These are phyloP conservation scores for Orthosia gothica DNA, from an alignment of 2,888 invertebrate species.

Conservation along the genomic window DNA sequence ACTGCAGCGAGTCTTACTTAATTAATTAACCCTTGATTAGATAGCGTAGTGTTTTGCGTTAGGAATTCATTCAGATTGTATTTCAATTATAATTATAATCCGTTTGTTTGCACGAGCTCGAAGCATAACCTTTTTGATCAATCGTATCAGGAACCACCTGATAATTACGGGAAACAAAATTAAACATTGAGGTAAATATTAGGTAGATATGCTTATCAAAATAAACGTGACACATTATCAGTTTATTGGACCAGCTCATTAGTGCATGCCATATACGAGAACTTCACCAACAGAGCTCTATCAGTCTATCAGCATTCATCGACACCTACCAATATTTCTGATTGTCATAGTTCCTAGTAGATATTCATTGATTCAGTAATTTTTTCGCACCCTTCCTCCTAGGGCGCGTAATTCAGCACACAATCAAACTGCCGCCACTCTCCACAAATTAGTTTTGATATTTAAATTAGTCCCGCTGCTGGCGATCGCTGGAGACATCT, in stretches of 20 bases:
- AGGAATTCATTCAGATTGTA: conserved; percentile 20
- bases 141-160: too few relatives aligned
- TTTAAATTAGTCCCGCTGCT: conserved; percentile 86
- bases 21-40: conserved; percentile 53
- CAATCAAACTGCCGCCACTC: conserved; percentile 87
- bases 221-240: background rate
- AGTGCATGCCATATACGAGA: background rate
- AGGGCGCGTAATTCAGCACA: conserved; percentile 79
- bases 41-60: conserved; percentile 22
- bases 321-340: background rate
- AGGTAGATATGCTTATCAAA: background rate
- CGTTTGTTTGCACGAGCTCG: background rate
- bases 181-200: too few relatives aligned
- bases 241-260: background rate
- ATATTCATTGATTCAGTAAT: conserved; percentile 24
- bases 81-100: conserved; percentile 2
- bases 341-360: conserved; percentile 2
- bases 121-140: background rate
- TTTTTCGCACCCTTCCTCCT: conserved; percentile 39
- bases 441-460: conserved; percentile 90
- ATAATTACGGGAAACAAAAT: background rate
- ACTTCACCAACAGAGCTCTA: background rate
- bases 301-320: background rate
- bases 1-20: conserved; percentile 36
- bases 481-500: conserved; percentile 75